phyloP scores from a whole-genome alignment of 2,888 invertebrate species.

The Drosophila atripex region DNA sequence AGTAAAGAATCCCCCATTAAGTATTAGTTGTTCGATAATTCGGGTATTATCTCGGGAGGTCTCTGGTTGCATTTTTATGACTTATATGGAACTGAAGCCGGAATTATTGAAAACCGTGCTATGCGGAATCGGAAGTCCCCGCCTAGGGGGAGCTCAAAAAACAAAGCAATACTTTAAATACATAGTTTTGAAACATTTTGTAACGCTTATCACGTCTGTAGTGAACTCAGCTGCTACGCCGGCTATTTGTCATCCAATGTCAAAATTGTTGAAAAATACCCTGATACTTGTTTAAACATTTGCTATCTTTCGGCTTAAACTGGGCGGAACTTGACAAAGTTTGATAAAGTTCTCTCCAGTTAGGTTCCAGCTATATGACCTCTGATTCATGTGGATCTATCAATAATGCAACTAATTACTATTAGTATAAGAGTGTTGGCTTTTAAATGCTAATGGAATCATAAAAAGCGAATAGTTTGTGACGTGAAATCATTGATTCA shows the following conservation, averaged over 20 bases:
- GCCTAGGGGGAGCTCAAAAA: background rate
- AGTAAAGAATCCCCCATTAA: conserved; percentile 8
- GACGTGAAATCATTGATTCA: conserved; percentile 38
- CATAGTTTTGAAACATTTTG: conserved; percentile 26
- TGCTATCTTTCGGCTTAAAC: conserved; percentile 34
- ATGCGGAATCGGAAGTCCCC: conserved; percentile 59
- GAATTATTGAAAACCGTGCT: conserved; percentile 42
- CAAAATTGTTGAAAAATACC: conserved; percentile 40
- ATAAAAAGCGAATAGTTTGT: conserved; percentile 40
- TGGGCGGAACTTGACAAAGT: conserved; percentile 5
- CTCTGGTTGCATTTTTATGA: conserved; percentile 31
- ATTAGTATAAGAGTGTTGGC: conserved; percentile 4
- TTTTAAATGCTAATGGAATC: conserved; percentile 47
- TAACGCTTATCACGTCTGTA: conserved; percentile 55
- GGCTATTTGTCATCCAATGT: conserved; percentile 54
- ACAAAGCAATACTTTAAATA: conserved; percentile 16
- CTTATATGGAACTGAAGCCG: conserved; percentile 51
- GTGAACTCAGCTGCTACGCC: conserved; percentile 29
- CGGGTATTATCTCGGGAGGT: conserved; percentile 7
- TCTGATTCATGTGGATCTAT: background rate
- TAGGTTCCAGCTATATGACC: background rate
- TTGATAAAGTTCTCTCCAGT: background rate
- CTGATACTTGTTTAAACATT: conserved; percentile 64
- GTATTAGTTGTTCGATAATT: conserved; percentile 10
- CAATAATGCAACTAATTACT: background rate